Evolutionary conservation across 2,113 vertebrate genomes (phyloP).

Genomic region (Lophius piscatorius): DNA sequence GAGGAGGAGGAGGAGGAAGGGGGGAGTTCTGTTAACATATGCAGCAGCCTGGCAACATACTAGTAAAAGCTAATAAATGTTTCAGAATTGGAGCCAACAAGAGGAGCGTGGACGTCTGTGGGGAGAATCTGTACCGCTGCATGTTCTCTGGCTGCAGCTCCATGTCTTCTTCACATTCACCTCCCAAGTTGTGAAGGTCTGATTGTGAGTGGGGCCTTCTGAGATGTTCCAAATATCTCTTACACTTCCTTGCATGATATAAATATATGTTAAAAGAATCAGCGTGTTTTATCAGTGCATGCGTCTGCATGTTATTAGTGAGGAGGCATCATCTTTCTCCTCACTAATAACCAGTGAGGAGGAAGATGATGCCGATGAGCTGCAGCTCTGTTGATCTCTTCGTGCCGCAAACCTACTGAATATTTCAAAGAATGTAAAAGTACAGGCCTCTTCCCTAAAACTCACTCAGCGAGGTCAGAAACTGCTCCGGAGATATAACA

Average conservation of each 20-base stretch:
- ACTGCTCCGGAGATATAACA: constrained; percentile 19
- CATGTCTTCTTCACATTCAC: constrained; percentile 57
- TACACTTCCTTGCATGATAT: neutral
- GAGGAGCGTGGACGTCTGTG: constrained; percentile 22
- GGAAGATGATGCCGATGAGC: neutral
- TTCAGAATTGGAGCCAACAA: constrained; percentile 45
- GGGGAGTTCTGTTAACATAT: constrained; percentile 42
- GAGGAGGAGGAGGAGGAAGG: neutral
- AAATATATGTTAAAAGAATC: no score
- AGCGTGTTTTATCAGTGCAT: no score
- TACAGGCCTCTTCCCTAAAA: constrained; percentile 37
- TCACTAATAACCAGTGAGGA: constrained; percentile 1
- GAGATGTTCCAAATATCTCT: no score
- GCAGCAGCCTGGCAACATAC: constrained; percentile 34
- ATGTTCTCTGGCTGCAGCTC: constrained; percentile 25
- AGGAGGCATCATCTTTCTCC: no score
- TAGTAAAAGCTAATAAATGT: constrained; percentile 65
- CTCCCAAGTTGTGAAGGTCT: constrained; percentile 31
- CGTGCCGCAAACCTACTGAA: constrained; percentile 56
- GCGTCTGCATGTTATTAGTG: no score
- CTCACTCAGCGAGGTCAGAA: constrained; percentile 32
- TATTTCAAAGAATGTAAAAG: constrained; percentile 65
- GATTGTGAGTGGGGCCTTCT: constrained; percentile 5
- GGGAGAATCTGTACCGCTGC: constrained; percentile 23
- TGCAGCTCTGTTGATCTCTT: constrained; percentile 39